These are phyloP conservation scores for Mobula hypostoma DNA, from an alignment of 2,113 vertebrate genomes.

Conservation along the genomic window DNA sequence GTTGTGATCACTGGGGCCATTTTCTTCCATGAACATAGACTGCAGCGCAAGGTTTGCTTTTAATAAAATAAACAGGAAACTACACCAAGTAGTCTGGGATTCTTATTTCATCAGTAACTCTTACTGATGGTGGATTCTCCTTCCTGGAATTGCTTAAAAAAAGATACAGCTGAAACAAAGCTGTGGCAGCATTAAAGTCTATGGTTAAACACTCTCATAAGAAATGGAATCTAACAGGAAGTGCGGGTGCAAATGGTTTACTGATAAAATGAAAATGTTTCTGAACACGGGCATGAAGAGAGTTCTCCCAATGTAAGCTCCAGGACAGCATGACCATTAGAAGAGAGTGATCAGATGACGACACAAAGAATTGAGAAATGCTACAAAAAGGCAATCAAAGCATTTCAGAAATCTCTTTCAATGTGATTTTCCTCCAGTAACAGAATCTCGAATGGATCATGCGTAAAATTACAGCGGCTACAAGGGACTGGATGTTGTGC, in stretches of 20 bases:
- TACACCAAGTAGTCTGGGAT: background rate
- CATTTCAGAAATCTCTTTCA: background rate
- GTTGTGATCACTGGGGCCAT: too few relatives aligned
- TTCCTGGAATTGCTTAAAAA: background rate
- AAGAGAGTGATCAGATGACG: background rate
- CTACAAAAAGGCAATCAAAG: background rate
- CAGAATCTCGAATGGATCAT: background rate
- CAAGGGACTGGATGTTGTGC: too few relatives aligned
- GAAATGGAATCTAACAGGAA: background rate
- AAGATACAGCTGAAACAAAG: background rate
- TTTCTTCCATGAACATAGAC: background rate
- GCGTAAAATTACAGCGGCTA: too few relatives aligned
- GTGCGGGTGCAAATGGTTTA: background rate
- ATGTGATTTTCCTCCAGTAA: background rate
- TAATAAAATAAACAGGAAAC: background rate
- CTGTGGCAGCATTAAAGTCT: background rate
- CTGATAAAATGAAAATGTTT: background rate
- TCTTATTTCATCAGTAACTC: background rate
- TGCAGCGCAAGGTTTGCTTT: background rate
- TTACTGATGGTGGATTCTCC: background rate
- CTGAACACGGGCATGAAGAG: background rate
- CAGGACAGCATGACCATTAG: background rate
- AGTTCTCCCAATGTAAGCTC: background rate
- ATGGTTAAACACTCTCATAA: background rate
- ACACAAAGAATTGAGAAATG: background rate